Base-by-base conservation (phyloP, 2,113 vertebrate genomes). In the Mormyrus iriodes region DNA sequence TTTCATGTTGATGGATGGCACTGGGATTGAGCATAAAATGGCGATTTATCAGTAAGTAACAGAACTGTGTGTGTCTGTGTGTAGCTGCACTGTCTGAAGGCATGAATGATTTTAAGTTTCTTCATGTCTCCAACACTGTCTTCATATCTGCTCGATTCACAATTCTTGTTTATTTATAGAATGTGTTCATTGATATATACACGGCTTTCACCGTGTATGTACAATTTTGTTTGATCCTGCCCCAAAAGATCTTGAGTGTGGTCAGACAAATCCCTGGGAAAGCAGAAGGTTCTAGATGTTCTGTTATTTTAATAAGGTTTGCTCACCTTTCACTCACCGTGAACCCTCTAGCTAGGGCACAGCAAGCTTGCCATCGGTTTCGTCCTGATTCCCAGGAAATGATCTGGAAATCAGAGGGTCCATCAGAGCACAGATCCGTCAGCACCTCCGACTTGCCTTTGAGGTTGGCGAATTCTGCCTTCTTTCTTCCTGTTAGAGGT, bases 11-110 rank as follows among this genome's bases (percentile, higher is more conserved):
- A 42, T 35, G 21, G 86, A 31, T 91, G 92, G 89, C 69, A 42
- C 35, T 91, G 88, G 82, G 89, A 69, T 1, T 91, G 61, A 65
- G 61, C 61, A 69, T 69, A 69, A 69, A 31, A n/a, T 69, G n/a
- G 31, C 4, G n/a, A 69, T 31, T 69, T 69, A 69, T 69, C 58
- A 65, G 27, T 69, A 31, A 79, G 73, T 42, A 79, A 79, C 35
- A 42, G 73, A 79, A 79, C 73, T 79, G 17, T 19, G 73, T 42
- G 88, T 42, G 88, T 89, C 89, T n/a, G 87, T 91, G 91, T 93
- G 90, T 89, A 88, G 90, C 91, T 85, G 90, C 90, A 91, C 27
- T 35, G 92, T 73, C 65, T 35, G 17, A 35, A 4, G 55, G 9
- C 13, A n/a, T 79, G 35, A 19, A 39, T 42, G 73, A 79, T 42